Conservation (phyloP, 2,113 vertebrate species). For the Blennius ocellaris region DNA sequence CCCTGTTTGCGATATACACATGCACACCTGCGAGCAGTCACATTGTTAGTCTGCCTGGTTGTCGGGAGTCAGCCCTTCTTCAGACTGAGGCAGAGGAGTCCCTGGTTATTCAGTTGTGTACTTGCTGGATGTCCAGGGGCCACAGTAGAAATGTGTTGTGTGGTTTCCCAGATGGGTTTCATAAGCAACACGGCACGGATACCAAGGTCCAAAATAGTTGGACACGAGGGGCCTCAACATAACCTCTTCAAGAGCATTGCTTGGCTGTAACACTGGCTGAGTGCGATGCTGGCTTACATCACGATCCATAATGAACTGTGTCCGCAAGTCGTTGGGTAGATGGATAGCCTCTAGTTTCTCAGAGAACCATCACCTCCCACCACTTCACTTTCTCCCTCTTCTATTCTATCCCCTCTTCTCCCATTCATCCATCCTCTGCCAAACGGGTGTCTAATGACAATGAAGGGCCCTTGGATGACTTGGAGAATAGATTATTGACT, state of each 20-base stretch:
- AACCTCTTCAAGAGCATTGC: conserved; percentile 47
- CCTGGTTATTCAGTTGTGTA: conserved; percentile 8
- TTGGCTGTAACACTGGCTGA: conserved; percentile 33
- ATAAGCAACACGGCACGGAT: too few relatives aligned
- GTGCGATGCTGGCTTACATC: conserved; percentile 59
- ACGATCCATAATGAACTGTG: conserved; percentile 78
- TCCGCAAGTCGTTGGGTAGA: conserved; percentile 73
- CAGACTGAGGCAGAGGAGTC: background rate
- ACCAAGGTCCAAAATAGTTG: background rate
- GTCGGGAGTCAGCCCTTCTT: conserved; percentile 5
- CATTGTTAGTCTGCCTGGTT: conserved; percentile 18
- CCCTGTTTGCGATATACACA: conserved; percentile 39
- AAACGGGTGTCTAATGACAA: conserved; percentile 78
- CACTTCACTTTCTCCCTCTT: conserved; percentile 65
- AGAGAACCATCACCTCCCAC: conserved; percentile 63
- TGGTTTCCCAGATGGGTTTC: background rate
- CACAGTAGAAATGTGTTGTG: background rate
- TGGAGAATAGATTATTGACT: conserved; percentile 84
- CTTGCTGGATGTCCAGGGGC: background rate
- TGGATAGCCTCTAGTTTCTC: conserved; percentile 73
- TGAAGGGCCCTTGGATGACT: conserved; percentile 74
- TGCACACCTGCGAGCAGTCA: conserved; percentile 32
- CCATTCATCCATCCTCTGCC: conserved; percentile 71
- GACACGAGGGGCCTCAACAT: conserved; percentile 20
- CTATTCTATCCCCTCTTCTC: conserved; percentile 41